Base-by-base conservation (phyloP, 2,888 invertebrate genomes). In the Micoletzkya japonica region DNA sequence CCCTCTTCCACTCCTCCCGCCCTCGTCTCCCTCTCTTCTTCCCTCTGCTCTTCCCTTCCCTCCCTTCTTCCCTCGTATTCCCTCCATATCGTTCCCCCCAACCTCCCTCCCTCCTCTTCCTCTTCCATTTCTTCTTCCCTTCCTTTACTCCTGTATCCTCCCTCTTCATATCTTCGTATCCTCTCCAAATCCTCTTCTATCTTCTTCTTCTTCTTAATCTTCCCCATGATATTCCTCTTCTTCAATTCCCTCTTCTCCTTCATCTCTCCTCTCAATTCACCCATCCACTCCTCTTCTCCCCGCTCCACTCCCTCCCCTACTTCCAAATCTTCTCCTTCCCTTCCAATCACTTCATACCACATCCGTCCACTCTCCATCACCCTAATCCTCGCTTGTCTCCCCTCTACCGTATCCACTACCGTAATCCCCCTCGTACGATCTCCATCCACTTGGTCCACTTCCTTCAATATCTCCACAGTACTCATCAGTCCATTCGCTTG, bases 311-410 rank as follows among this genome's bases (percentile, higher is more conserved):
- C 26, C 20, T 69, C 68, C 3, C 63, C 59, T 10, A 58, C 56
- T 2, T 69, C 57, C 39, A 28, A 50, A n/a, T n/a, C n/a, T n/a
- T n/a, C n/a, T 39, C 52, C 70, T 36, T 72, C 52, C 6, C 67
- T 70, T 36, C 39, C 61, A 26, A 64, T n/a, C 4, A 14, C 24
- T 59, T 69, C 63, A 59, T 71, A 73, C 72, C 74, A 73, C 37
- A 76, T 61, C 2, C 71, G 50, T 7, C 76, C 76, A 50, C 73
- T 71, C 57, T 76, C 74, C 4, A 50, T 44, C 70, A 73, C 72
- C 39, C 73, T 34, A 20, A 74, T n/a, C 37, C 73, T 52, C 24
- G 28, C 28, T n/a, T 36, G 14, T 30, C 57, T 28, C 28, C 57
- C 37, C n/a, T 61, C 49, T 49, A 20, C 32, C 44, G 49, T 61